Percentiles rank a stretch among this genome's conserved stretches.
Conservation (phyloP, 2,797 vertebrate species). For the Crenichthys baileyi region DNA sequence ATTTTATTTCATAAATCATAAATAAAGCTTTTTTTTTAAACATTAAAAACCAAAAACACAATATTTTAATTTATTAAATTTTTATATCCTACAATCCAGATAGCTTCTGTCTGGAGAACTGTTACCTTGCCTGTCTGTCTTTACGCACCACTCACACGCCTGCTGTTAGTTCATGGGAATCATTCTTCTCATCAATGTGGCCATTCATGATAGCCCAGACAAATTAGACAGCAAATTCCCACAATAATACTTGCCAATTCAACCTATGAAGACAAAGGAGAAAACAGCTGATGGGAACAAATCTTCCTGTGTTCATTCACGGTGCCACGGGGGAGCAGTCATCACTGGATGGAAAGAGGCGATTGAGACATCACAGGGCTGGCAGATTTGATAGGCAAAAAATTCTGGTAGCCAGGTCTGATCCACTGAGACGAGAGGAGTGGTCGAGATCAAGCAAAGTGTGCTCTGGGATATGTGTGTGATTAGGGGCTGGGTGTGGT, state of each 20-base stretch:
- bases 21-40: no score
- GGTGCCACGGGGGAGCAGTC: conserved; percentile 54
- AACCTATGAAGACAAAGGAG: conserved; percentile 52
- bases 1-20: not conserved
- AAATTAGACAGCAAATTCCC: conserved; percentile 68
- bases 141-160: conserved; percentile 35
- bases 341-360: conserved; percentile 47
- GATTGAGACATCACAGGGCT: conserved; percentile 57
- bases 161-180: conserved; percentile 53
- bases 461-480: conserved; percentile 70
- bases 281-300: conserved; percentile 72
- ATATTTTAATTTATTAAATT: conserved; percentile 1
- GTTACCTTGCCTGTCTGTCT: conserved; percentile 10
- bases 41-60: not conserved
- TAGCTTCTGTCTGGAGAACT: not conserved
- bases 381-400: conserved; percentile 60
- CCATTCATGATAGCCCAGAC: conserved; percentile 67
- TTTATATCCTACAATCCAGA: not conserved
- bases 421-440: conserved; percentile 67
- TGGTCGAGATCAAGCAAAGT: conserved; percentile 61
- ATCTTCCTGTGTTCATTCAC: conserved; percentile 54
- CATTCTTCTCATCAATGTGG: conserved; percentile 52
- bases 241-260: conserved; percentile 62
- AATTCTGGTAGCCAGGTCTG: conserved; percentile 62
- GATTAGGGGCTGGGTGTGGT: conserved; percentile 60